These are phyloP conservation scores for Hyperopisus bebe DNA, from an alignment of 2,113 vertebrate genomes.

Conservation along the genomic window DNA sequence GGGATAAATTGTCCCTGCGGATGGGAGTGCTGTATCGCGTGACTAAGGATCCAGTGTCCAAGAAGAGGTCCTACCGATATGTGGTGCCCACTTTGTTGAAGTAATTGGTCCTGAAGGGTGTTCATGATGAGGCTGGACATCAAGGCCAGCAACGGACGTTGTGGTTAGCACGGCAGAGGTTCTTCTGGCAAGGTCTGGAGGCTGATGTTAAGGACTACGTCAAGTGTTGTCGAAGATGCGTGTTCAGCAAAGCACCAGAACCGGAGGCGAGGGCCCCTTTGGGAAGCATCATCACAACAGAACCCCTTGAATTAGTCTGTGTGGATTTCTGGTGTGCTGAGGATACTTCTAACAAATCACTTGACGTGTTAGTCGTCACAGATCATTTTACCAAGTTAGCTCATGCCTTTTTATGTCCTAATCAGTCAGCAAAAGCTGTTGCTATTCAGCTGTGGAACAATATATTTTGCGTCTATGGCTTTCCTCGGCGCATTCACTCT, in stretches of 20 bases:
- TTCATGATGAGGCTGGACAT: not conserved
- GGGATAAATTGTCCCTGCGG: not conserved
- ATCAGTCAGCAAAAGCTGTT: slow-evolving; percentile 10
- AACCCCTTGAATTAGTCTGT: slow-evolving; percentile 21
- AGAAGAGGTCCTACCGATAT: not conserved
- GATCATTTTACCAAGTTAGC: slow-evolving; percentile 28
- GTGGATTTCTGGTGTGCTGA: slow-evolving; percentile 20
- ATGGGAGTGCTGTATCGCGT: not conserved
- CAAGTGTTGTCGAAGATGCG: not conserved
- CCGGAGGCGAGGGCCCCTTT: not conserved
- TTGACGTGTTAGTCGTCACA: slow-evolving; percentile 25
- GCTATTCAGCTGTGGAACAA: slow-evolving; percentile 9
- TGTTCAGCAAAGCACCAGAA: not conserved
- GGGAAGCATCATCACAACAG: slow-evolving; percentile 17
- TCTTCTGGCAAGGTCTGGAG: not conserved
- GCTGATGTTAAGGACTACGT: not conserved
- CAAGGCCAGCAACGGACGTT: not conserved
- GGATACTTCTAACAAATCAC: slow-evolving; percentile 10
- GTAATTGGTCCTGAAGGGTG: not conserved
- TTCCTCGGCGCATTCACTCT: too few relatives aligned
- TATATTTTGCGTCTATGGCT: slow-evolving; percentile 4
- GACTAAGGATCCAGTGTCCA: not conserved
- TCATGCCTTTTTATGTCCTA: slow-evolving; percentile 16
- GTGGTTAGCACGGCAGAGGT: not conserved
- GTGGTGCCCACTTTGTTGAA: not conserved